These are phyloP conservation scores for Caenorhabditis sp. DNA, from an alignment of 2,888 invertebrate genomes.

Conservation along the genomic window DNA sequence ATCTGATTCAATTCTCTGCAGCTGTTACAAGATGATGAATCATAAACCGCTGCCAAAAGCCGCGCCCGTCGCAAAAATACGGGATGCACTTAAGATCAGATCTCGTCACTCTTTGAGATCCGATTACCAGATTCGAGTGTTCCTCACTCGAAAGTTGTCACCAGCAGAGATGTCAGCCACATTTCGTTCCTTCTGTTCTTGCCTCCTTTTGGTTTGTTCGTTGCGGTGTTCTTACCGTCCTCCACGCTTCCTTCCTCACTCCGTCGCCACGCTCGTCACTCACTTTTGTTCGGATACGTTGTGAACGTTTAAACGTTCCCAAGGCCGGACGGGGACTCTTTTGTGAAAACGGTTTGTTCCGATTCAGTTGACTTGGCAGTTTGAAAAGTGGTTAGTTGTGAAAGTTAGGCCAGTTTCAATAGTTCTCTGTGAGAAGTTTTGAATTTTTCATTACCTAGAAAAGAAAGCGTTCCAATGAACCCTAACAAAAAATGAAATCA, in stretches of 20 bases:
- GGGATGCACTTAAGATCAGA: slow-evolving; percentile 37
- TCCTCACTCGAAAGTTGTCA: slow-evolving; percentile 9
- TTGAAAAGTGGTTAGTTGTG: too few relatives aligned
- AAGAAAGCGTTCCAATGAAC: too few relatives aligned
- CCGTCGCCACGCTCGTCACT: slow-evolving; percentile 53
- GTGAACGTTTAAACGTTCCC: slow-evolving; percentile 56
- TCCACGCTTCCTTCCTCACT: slow-evolving; percentile 35
- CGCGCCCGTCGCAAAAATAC: background rate
- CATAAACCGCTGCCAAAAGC: slow-evolving; percentile 15
- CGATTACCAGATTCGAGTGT: slow-evolving; percentile 46
- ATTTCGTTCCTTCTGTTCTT: background rate
- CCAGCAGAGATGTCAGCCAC: slow-evolving; percentile 17
- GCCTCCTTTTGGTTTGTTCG: slow-evolving; percentile 22
- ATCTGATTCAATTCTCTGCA: slow-evolving; percentile 15
- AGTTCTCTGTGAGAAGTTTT: too few relatives aligned
- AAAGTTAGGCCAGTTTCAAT: too few relatives aligned
- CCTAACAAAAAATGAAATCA: background rate
- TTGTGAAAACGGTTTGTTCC: background rate
- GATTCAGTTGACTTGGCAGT: background rate
- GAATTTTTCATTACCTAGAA: too few relatives aligned
- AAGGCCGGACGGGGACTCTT: slow-evolving; percentile 24
- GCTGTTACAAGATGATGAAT: slow-evolving; percentile 44
- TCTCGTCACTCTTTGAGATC: slow-evolving; percentile 36
- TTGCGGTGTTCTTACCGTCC: slow-evolving; percentile 42
- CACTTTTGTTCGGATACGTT: slow-evolving; percentile 34